phyloP scores from a whole-genome alignment of 2,113 vertebrate genomes.

The Mobula hypostoma region DNA sequence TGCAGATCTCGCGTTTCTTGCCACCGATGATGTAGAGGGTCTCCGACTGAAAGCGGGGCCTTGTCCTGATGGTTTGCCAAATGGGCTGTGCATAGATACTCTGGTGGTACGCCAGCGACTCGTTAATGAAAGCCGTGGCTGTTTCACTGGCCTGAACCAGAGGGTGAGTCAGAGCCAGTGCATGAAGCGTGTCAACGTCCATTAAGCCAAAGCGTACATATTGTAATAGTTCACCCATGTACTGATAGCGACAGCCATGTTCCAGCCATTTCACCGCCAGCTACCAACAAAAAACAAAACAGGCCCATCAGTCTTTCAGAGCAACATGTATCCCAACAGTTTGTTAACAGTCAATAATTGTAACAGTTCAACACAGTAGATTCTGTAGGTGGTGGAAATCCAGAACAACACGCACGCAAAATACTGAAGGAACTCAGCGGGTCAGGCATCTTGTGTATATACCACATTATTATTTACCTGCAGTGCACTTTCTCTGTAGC shows the following conservation, averaged over 20 bases:
- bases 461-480: too few relatives aligned
- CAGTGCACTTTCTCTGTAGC: too few relatives aligned
- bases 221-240: slow-evolving; percentile 84
- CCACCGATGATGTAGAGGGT: slow-evolving; percentile 87
- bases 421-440: too few relatives aligned
- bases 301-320: not conserved
- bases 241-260: slow-evolving; percentile 80
- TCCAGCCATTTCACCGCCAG: slow-evolving; percentile 87
- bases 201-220: slow-evolving; percentile 88
- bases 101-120: slow-evolving; percentile 86
- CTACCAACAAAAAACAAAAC: slow-evolving; percentile 54
- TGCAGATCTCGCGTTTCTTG: slow-evolving; percentile 81
- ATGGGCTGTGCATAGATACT: slow-evolving; percentile 82
- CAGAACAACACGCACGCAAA: too few relatives aligned
- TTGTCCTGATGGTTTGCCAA: slow-evolving; percentile 79
- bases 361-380: too few relatives aligned
- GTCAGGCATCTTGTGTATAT: too few relatives aligned
- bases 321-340: not conserved
- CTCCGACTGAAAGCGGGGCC: slow-evolving; percentile 81
- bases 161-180: slow-evolving; percentile 70
- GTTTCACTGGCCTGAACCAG: slow-evolving; percentile 76
- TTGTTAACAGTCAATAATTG: not conserved
- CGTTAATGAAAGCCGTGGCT: slow-evolving; percentile 72
- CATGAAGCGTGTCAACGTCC: slow-evolving; percentile 77
- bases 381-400: too few relatives aligned